A percentile compares a stretch with the other conserved stretches of the same genome.
phyloP scores from a whole-genome alignment of 1,140 invertebrate genomes.

The Penaeus indicus region DNA sequence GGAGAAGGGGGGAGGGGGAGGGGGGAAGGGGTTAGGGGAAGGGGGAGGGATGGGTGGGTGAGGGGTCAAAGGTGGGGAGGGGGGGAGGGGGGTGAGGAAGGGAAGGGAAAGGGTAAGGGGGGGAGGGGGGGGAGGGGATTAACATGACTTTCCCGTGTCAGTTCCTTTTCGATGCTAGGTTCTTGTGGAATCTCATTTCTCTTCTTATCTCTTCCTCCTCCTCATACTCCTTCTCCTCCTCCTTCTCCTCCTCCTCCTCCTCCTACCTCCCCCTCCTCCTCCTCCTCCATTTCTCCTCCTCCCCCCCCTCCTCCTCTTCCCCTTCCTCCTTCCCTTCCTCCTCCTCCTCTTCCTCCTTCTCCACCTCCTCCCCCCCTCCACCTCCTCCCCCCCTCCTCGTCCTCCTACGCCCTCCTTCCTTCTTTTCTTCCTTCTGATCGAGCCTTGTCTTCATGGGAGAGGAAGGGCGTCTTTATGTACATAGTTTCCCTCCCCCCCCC shows the following conservation, averaged over 20 bases:
- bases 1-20: too few relatives aligned
- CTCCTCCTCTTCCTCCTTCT: neutral
- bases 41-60: too few relatives aligned
- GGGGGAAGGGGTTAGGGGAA: too few relatives aligned
- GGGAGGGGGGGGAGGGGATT: neutral
- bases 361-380: neutral
- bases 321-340: too few relatives aligned
- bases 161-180: neutral
- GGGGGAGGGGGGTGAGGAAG: neutral
- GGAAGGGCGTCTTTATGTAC: too few relatives aligned
- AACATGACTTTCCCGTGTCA: conserved; percentile 43
- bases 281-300: neutral
- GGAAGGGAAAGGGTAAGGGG: neutral
- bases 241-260: neutral
- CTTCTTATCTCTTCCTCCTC: too few relatives aligned
- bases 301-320: neutral
- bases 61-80: neutral
- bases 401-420: neutral
- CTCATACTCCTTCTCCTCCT: neutral
- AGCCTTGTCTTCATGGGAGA: too few relatives aligned
- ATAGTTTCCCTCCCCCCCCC: too few relatives aligned
- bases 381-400: neutral
- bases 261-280: neutral
- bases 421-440: too few relatives aligned
- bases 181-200: conserved; percentile 31